phyloP scores from a whole-genome alignment of 2,113 vertebrate genomes.

The Donacobius atricapilla region DNA sequence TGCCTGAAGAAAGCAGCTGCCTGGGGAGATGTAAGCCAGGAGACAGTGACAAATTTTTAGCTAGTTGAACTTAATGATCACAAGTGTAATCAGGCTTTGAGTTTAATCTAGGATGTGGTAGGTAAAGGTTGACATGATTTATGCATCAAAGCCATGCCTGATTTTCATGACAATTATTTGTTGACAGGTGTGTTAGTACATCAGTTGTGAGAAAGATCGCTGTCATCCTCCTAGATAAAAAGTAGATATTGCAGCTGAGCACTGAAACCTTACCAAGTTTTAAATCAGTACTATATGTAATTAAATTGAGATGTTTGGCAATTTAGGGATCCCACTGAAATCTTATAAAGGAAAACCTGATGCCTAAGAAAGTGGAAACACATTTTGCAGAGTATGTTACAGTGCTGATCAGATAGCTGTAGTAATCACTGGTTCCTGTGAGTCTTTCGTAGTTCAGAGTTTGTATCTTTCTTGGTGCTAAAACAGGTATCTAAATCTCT shows the following conservation, averaged over 20 bases:
- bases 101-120: not conserved
- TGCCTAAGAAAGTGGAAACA: not conserved
- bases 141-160: not conserved
- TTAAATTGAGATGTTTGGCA: not conserved
- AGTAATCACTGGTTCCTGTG: not conserved
- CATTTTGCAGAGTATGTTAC: not conserved
- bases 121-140: not conserved
- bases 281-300: not conserved
- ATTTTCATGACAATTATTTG: not conserved
- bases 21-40: not conserved
- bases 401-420: not conserved
- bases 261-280: not conserved
- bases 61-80: slow-evolving; percentile 1
- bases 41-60: not conserved
- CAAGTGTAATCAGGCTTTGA: not conserved
- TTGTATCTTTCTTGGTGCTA: not conserved
- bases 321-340: not conserved
- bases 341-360: not conserved
- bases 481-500: not conserved
- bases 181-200: not conserved
- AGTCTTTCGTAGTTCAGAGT: not conserved
- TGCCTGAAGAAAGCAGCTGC: not conserved
- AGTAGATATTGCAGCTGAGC: not conserved
- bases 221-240: not conserved
- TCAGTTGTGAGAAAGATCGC: not conserved